Base-by-base conservation (phyloP, 2,888 invertebrate genomes). In the Synanthedon tipuliformis region DNA sequence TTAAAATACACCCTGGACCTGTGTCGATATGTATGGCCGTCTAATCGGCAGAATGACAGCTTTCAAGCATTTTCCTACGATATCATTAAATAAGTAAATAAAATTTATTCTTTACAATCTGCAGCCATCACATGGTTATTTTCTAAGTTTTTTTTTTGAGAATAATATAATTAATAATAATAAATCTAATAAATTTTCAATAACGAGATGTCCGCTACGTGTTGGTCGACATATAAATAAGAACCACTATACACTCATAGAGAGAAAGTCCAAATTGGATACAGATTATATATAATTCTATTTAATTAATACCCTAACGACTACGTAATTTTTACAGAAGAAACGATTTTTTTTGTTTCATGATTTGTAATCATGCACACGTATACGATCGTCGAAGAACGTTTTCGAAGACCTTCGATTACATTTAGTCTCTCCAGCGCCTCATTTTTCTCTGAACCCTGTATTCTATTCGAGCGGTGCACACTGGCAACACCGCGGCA, bases 231-330 rank as follows among this genome's bases (percentile, higher is more conserved):
- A 84, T 86, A 74, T 78, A 83, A 85, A 84, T 78, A 85, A 84
- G 83, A 85, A 81, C 81, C 84, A 82, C 85, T 86, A 86, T 86
- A 86, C 84, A 85, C 81, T 85, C 81, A 85, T 86, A 86, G 86
- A 86, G 86, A 87, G 86, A 85, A 86, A 83, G 84, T 85, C 86
- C 78, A 85, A 82, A 81, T 75, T 83, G 84, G 83, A 85, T 86
- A 86, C 83, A 81, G 81, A 78, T 86, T 85, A 81, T 78, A 83
- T 84, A 84, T 84, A 83, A 81, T 82, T 85, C 81, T 83, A 81
- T 34, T 83, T 81, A 79, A 78, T 82, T 81, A 85, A 81, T 84
- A 75, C 75, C 85, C 84, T 84, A 76, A 60, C 60, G 10, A 59
- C 86, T 86, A 86, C 80, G 71, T 81, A 75, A 71, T 76, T 76